phyloP scores from a whole-genome alignment of 2,113 vertebrate species.

The Ammospiza nelsoni region DNA sequence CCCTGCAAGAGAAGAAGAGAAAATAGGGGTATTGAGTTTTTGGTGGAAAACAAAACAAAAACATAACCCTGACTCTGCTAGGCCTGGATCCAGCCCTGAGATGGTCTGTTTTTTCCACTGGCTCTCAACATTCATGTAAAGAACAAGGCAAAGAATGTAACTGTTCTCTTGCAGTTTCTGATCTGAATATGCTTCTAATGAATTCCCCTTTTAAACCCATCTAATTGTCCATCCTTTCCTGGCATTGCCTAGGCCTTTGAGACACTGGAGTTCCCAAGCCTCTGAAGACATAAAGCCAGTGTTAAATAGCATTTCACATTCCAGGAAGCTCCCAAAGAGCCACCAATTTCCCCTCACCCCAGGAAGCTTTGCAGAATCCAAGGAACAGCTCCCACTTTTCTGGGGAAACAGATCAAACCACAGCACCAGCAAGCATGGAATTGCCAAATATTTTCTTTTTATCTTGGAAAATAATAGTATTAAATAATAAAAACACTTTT shows the following conservation, averaged over 20 bases:
- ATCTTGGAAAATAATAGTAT: background rate
- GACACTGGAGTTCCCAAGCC: background rate
- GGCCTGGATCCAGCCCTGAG: constrained; percentile 13
- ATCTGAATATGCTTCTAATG: background rate
- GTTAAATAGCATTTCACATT: constrained; percentile 42
- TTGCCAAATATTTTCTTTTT: constrained; percentile 49
- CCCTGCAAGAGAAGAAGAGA: background rate
- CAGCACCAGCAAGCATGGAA: background rate
- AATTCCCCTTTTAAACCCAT: background rate
- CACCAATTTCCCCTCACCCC: constrained; percentile 49
- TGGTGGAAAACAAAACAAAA: constrained; percentile 49
- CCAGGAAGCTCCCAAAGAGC: constrained; percentile 37
- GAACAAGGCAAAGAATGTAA: constrained; percentile 26
- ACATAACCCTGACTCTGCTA: background rate
- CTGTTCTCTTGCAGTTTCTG: constrained; percentile 11
- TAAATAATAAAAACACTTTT: background rate
- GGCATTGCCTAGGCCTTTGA: background rate
- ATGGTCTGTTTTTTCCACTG: constrained; percentile 40
- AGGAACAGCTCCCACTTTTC: constrained; percentile 13
- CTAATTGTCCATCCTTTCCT: background rate
- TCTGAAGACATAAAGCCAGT: background rate
- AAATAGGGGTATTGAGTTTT: background rate
- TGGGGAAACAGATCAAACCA: constrained; percentile 34
- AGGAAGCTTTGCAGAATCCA: constrained; percentile 37
- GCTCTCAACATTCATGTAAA: constrained; percentile 20